A percentile compares a stretch with the other conserved stretches of the same genome.
These are phyloP conservation scores for Empidonax alnorum DNA, from an alignment of 2,113 vertebrate species.

Conservation along the genomic window DNA sequence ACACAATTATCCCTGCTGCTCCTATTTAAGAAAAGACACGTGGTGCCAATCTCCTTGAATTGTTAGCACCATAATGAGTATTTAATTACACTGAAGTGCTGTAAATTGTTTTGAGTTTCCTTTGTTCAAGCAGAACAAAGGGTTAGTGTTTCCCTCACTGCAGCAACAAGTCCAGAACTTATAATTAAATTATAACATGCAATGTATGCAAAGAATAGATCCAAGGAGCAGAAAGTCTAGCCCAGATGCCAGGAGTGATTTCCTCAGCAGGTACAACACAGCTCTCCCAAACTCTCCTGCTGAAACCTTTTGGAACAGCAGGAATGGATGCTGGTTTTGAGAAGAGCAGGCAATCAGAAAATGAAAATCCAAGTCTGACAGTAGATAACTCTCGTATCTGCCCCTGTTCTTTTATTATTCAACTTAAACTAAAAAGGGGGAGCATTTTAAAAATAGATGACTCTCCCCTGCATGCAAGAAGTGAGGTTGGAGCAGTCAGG, in stretches of 20 bases:
- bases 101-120: background rate
- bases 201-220: background rate
- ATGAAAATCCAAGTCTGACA: background rate
- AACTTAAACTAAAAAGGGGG: background rate
- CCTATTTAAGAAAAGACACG: background rate
- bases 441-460: background rate
- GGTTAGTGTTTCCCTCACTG: background rate
- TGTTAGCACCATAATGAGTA: background rate
- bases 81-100: background rate
- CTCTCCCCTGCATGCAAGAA: background rate
- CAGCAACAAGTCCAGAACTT: background rate
- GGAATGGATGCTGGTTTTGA: background rate
- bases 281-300: background rate
- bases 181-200: background rate
- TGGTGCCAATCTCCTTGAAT: background rate
- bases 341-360: background rate
- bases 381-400: background rate
- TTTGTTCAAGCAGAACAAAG: background rate
- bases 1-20: background rate
- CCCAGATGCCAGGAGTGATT: background rate
- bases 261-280: background rate
- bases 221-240: background rate
- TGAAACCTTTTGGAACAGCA: background rate
- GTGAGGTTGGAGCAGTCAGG: background rate
- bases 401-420: background rate